Conservation (phyloP, 2,888 invertebrate species). For the Isoperla grammatica region DNA sequence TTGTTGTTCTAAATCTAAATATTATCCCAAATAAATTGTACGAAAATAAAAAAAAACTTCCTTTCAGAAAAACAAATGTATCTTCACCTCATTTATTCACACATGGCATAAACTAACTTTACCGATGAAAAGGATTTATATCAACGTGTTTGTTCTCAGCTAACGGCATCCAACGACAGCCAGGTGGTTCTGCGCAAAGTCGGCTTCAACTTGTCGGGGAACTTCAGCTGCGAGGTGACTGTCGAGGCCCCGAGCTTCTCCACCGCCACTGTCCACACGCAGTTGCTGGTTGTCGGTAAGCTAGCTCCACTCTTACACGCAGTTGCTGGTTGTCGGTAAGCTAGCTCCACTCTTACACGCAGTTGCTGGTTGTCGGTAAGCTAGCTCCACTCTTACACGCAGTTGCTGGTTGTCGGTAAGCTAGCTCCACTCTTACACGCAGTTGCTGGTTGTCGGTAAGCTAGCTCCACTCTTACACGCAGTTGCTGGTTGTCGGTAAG, state of each 20-base stretch:
- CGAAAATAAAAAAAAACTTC: too few relatives aligned
- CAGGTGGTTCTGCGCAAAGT: slow-evolving; percentile 66
- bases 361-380: slow-evolving; percentile 73
- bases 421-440: too few relatives aligned
- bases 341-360: slow-evolving; percentile 42
- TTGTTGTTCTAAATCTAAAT: too few relatives aligned
- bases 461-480: slow-evolving; percentile 42
- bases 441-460: slow-evolving; percentile 62
- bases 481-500: slow-evolving; percentile 75
- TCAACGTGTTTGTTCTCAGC: slow-evolving; percentile 48
- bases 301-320: slow-evolving; percentile 42
- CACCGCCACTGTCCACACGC: slow-evolving; percentile 57
- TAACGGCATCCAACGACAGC: slow-evolving; percentile 63
- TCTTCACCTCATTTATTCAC: too few relatives aligned
- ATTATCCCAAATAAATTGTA: too few relatives aligned
- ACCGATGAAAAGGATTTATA: too few relatives aligned
- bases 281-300: slow-evolving; percentile 73
- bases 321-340: slow-evolving; percentile 73
- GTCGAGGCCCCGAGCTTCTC: slow-evolving; percentile 66
- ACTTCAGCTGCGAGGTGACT: slow-evolving; percentile 75
- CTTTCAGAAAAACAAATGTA: too few relatives aligned
- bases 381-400: slow-evolving; percentile 42
- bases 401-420: slow-evolving; percentile 48
- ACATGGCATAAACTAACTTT: too few relatives aligned
- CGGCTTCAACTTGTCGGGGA: slow-evolving; percentile 65